Evolutionary conservation across 64 coral and sea anemone genomes (phyloP), one percentile per base, ranked within the genome.

Genomic region (Catalaphyllia jardinei): DNA sequence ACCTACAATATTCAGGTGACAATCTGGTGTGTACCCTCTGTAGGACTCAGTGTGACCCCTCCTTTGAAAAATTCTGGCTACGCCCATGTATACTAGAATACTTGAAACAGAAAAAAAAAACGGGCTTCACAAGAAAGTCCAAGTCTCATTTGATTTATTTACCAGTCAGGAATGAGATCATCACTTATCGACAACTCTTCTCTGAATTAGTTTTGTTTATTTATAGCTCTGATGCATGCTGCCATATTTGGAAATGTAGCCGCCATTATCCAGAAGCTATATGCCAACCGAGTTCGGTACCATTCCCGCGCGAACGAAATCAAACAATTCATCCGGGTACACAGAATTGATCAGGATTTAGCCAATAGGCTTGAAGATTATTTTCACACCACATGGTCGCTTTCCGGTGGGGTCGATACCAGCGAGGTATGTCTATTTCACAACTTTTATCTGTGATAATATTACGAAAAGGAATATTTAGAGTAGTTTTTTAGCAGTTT

Each of bases 201-300:
- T 10, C 15, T 17, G 4, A 75, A 20, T 81, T 20, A 5, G 52
- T 15, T 29, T 61, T 42, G n/a, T 78, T 83, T 49, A 11, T 14
- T 90, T 88, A 15, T 59, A 96, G 95, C 95, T 29, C 67, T 96
- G 67, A 96, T 96, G 95, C 95, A 96, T 39, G 95, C 95, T 33
- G 95, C 95, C n/a, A 96, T 96, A 87, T 96, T 96, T 90, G 95
- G 95, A 18, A 96, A 96, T 85, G 95, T 96, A 15, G 95, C 95
- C 29, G 95, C 95, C 19, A 96, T 96, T 38, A 96, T 96, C 74
- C 95, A 96, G 83, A 96, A 96, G 83, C 76, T 96, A 1, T 96
- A 96, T 38, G 91, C 95, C 27, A 96, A 93, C 31, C 91, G 92
- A 83, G 95, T 96, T 74, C 82, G 95, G 16, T 96, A 96, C 60